Evolutionary conservation across 2,888 invertebrate genomes (phyloP), one percentile per base, ranked within the genome.

Genomic region (Xanthia togata): DNA sequence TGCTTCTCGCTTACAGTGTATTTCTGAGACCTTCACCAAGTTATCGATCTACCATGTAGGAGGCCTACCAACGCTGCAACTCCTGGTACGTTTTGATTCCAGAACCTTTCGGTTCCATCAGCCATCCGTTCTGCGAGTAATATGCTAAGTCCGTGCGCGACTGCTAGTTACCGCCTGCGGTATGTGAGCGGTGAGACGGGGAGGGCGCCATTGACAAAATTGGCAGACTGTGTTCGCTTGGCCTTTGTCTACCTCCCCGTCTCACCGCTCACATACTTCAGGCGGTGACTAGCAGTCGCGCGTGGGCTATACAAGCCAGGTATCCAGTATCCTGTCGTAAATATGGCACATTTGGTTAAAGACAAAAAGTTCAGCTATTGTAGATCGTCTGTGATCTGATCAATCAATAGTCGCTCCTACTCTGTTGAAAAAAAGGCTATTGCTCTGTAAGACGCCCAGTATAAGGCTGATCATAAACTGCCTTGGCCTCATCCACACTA

Each of bases 401-500:
- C 1, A 12, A 62, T 35, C 23, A 12, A 23, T 8, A 35, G 23
- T 1, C 35, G 3, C 8, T 14, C 23, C 4, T 8, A 23, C 4
- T 35, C 1, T 62, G 35, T 35, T 35, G 35, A 23, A 23, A 23
- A 62, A 62, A 62, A 35, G 35, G 23, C 4, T 23, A 35, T 23
- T 35, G 14, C 4, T 0, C 0, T 9, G 2, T 17, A 17, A 17
- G 4, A 14, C 20, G 5, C 17, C 1, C 11, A 17, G 17, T n/a
- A 41, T 20, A 11, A 12, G 5, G 0, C 64, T 20, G n/a, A 26
- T 44, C 26, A 44, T 3, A 65, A 65, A 4, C 20, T 4, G 0
- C 6, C 1, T 6, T 6, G 35, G 0, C 0, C 79, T 64, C 87
- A 91, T 92, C 93, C 93, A 91, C 59, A 84, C 62, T 78, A 86